Percentiles rank a stretch among this genome's conserved stretches.
Conservation (phyloP, 2,888 invertebrate species). For the Glyphotaelius pellucidus region DNA sequence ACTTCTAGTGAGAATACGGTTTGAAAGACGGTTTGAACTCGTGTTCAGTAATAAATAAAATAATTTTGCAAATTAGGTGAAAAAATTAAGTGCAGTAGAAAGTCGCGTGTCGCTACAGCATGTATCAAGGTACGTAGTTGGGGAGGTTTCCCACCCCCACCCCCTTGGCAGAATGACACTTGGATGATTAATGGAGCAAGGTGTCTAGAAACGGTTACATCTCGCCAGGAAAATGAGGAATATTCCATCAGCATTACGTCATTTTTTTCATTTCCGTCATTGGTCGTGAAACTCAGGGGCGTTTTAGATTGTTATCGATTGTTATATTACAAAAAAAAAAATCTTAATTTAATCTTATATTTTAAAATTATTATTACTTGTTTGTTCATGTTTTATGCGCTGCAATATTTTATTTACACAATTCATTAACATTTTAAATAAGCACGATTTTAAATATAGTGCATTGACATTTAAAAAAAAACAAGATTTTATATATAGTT, state of each 20-base stretch:
- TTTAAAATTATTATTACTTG: no score
- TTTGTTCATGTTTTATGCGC: no score
- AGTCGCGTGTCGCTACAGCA: neutral
- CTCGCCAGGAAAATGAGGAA: conserved; percentile 53
- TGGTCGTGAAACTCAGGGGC: neutral
- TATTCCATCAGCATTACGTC: conserved; percentile 59
- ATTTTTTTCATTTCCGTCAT: conserved; percentile 62
- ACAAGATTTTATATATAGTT: no score
- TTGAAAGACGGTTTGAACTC: no score
- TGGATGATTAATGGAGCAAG: conserved; percentile 62
- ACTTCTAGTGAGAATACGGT: no score
- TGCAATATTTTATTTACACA: no score
- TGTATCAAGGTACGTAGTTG: neutral
- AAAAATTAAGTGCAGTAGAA: neutral
- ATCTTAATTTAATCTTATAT: no score
- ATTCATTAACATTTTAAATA: no score
- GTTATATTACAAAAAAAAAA: neutral
- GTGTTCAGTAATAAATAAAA: no score
- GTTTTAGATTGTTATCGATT: neutral
- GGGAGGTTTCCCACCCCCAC: neutral
- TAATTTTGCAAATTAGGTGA: neutral
- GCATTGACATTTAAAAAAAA: no score
- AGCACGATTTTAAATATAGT: no score
- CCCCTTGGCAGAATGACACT: conserved; percentile 56
- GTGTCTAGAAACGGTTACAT: conserved; percentile 52